Base-by-base conservation (phyloP, 2,888 invertebrate genomes). In the Polyploca ridens region DNA sequence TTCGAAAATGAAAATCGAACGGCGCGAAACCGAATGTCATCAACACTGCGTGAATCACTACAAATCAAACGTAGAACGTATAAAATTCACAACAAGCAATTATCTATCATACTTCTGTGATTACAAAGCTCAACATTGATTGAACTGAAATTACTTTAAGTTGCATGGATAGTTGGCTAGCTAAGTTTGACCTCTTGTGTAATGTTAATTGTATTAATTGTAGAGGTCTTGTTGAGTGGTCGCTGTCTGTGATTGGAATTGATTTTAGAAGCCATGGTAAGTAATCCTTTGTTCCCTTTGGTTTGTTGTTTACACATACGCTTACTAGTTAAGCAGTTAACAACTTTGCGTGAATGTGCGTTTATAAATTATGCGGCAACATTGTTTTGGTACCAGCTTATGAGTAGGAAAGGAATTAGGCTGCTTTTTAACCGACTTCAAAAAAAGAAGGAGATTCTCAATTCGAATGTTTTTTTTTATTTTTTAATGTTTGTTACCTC, bases 311-410 rank as follows among this genome's bases (percentile, higher is more conserved):
- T 90, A 93, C 91, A 91, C 90, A 90, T 89, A 88, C 90, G 90
- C 90, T 93, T 93, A 92, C 86, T 75, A 89, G 84, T 86, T 93
- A 93, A 93, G 91, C 81, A 90, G 88, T 90, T 91, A 89, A 89
- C 74, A 77, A 82, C 82, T 86, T 80, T 83, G 84, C 70, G 63
- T 66, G 54, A 54, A 66, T 64, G 66, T 63, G 63, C 69, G 64
- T 68, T 67, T 67, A 66, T 64, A 71, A 68, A 73, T 70, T 69
- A 65, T 67, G 66, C 64, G 64, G 58, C 41, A 27, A 57, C 44
- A 54, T 62, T 60, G 64, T 62, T 46, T 64, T 41, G 44, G 46
- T 46, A 10, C n/a, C 5, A 46, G 0, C 3, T 46, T 4, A 0
- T 44, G 3, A 44, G 5, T 44, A 38, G 44, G 44, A 44, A 44